These are phyloP conservation scores for Idris sp. DNA, from an alignment of 1,140 invertebrate genomes.

Conservation along the genomic window DNA sequence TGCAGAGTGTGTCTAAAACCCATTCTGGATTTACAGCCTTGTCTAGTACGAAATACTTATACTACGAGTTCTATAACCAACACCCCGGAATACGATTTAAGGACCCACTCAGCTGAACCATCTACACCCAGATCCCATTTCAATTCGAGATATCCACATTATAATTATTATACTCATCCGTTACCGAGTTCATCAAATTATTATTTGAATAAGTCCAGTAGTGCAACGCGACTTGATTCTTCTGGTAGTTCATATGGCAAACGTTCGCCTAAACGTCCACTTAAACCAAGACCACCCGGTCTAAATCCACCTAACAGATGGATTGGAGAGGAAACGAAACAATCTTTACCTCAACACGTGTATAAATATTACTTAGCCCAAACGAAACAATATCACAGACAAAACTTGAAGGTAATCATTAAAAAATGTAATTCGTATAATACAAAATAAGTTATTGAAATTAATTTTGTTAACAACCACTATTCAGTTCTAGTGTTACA, in stretches of 20 bases:
- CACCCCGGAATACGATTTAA: slow-evolving; percentile 29
- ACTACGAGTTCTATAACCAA: slow-evolving; percentile 27
- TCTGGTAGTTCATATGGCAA: slow-evolving; percentile 68
- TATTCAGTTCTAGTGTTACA: too few species aligned
- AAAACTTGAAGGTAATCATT: slow-evolving; percentile 81
- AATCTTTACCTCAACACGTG: slow-evolving; percentile 82
- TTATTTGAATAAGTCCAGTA: slow-evolving; percentile 67
- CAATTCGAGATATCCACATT: slow-evolving; percentile 59
- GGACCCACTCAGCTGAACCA: slow-evolving; percentile 40
- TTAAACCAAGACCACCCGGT: slow-evolving; percentile 64
- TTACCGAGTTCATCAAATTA: slow-evolving; percentile 64
- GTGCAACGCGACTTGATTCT: slow-evolving; percentile 68
- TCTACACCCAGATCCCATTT: slow-evolving; percentile 49
- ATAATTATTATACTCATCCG: slow-evolving; percentile 71
- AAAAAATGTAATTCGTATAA: too few species aligned
- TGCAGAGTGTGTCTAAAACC: slow-evolving; percentile 73
- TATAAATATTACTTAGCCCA: slow-evolving; percentile 84
- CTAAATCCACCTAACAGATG: slow-evolving; percentile 77
- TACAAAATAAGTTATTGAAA: too few species aligned
- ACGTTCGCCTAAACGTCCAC: slow-evolving; percentile 64
- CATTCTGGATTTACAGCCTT: slow-evolving; percentile 69
- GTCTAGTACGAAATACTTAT: slow-evolving; percentile 61
- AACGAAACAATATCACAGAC: slow-evolving; percentile 78
- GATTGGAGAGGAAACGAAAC: slow-evolving; percentile 84
- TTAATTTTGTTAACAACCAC: too few species aligned